Conservation (phyloP, 2,113 vertebrate genomes). For the Mesembrinibis cayennensis region DNA sequence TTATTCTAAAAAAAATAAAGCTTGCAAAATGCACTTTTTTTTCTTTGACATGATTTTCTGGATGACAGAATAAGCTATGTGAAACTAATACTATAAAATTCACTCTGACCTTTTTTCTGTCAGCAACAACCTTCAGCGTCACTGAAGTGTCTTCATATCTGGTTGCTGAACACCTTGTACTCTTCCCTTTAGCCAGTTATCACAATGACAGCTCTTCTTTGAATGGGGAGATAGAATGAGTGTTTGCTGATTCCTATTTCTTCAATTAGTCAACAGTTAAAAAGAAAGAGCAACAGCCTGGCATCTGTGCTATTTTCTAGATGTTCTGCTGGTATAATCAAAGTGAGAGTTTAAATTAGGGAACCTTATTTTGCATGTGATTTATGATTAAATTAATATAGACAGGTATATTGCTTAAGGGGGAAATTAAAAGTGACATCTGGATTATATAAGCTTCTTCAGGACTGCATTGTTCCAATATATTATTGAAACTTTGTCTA, state of each 20-base stretch:
- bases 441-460: neutral
- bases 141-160: neutral
- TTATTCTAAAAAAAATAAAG: neutral
- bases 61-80: neutral
- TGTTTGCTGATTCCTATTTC: neutral
- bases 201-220: neutral
- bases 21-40: neutral
- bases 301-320: neutral
- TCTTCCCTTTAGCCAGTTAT: constrained; percentile 27
- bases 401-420: neutral
- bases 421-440: neutral
- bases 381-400: neutral
- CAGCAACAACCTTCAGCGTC: neutral
- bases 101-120: neutral
- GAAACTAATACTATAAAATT: neutral
- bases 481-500: neutral
- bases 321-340: neutral
- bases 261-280: neutral
- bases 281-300: neutral
- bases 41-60: neutral
- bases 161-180: neutral
- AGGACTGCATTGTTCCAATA: neutral
- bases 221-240: neutral
- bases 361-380: neutral
- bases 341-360: neutral